These are phyloP conservation scores for Tursiops truncatus DNA, from an alignment of 2,113 vertebrate genomes.

Conservation along the genomic window DNA sequence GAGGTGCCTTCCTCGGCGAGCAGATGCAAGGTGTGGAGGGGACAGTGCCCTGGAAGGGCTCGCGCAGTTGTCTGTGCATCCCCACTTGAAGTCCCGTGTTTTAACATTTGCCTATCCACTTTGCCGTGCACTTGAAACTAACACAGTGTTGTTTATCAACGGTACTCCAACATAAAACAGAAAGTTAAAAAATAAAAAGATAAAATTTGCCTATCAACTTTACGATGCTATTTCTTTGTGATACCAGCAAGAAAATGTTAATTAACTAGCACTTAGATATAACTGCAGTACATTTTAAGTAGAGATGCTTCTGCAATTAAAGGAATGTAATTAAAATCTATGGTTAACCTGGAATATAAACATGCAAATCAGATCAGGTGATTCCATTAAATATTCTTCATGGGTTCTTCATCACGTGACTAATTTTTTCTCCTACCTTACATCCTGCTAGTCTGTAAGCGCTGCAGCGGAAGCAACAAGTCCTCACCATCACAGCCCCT, in stretches of 20 bases:
- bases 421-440: background rate
- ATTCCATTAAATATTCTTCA: background rate
- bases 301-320: background rate
- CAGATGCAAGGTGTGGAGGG: too few species aligned
- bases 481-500: rapidly evolving
- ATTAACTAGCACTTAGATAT: background rate
- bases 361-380: background rate
- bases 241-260: background rate
- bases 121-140: background rate
- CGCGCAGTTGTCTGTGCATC: rapidly evolving
- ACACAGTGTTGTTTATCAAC: too few species aligned
- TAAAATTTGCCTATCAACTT: background rate
- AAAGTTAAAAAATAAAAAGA: too few species aligned
- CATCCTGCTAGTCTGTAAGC: background rate
- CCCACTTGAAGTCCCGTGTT: background rate
- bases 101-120: background rate
- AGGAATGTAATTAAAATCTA: background rate
- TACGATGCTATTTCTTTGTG: background rate
- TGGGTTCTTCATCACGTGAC: background rate
- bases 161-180: too few species aligned
- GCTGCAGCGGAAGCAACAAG: too few species aligned
- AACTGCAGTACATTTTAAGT: background rate
- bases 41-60: background rate
- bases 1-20: background rate
- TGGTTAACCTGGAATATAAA: background rate